Percentiles rank a stretch among this genome's conserved stretches.
These are phyloP conservation scores for Pterocles orientalis DNA, from an alignment of 2,113 vertebrate genomes.

Conservation along the genomic window DNA sequence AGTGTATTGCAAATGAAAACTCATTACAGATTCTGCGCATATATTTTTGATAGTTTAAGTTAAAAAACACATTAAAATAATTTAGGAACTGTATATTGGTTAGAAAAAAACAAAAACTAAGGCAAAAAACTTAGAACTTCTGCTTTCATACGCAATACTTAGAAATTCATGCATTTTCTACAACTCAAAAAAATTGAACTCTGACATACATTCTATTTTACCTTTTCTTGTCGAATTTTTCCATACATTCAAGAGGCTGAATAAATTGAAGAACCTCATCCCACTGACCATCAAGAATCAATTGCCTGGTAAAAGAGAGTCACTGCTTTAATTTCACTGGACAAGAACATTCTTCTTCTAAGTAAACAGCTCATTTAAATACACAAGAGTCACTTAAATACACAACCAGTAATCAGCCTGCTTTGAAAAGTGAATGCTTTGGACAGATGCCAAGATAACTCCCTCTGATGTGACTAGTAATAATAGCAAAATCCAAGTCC, in stretches of 20 bases:
- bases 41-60: neutral
- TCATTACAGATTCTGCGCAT: neutral
- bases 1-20: neutral
- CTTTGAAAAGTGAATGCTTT: neutral
- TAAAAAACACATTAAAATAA: neutral
- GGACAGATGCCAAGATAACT: neutral
- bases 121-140: neutral
- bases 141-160: neutral
- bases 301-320: slow-evolving; percentile 80
- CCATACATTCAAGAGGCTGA: slow-evolving; percentile 96
- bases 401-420: neutral
- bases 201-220: slow-evolving; percentile 59
- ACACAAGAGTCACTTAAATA: neutral
- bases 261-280: slow-evolving; percentile 99
- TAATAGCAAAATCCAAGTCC: neutral
- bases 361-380: neutral
- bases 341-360: neutral
- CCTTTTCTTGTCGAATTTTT: slow-evolving; percentile 98
- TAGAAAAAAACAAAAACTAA: neutral
- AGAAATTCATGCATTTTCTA: neutral
- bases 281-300: slow-evolving; percentile 97
- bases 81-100: neutral
- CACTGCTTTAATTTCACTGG: neutral
- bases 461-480: neutral
- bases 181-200: neutral